Evolutionary conservation across 2,888 invertebrate genomes (phyloP), one percentile per base, ranked within the genome.

Genomic region (Limulus polyphemus): DNA sequence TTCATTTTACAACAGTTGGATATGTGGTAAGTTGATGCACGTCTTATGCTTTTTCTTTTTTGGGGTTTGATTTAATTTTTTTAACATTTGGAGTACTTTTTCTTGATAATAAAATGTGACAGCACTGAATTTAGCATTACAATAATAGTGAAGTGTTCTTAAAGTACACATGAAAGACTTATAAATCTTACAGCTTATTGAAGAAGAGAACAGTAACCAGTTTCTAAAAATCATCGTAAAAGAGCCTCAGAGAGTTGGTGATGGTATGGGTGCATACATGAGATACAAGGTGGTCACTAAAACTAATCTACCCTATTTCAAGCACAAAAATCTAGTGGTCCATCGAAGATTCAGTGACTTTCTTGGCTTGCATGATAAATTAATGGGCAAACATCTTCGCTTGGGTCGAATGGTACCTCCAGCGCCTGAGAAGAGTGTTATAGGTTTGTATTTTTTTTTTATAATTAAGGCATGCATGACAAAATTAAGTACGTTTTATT

Each of bases 191-290:
- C 47, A 67, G 67, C 63, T 61, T n/a, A 49, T 7, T 48, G 64
- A 63, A 55, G 64, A 63, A 55, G 68, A 68, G 14, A 60, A 59
- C 46, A 32, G 32, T 32, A 84, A 86, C 71, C 81, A 82, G 68
- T 84, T 83, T 70, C 83, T 95, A 64, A 87, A 89, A 74, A 88
- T 94, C 68, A 83, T 82, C 12, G 85, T 97, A 57, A 88, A 88
- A 0, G 92, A 95, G 70, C 94, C 95, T 32, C 90, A 91, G 75
- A 97, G 97, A 78, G 85, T 97, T 56, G 98, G 98, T 7, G 99
- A 99, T 75, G 98, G 99, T 59, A 97, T 99, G 88, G 87, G 90
- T 65, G 90, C 98, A 0, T 99, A 95, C 75, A 86, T 99, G 67
- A 91, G 93, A 0, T 99, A 97, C 77, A 84, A 88, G 75, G 88